These are phyloP conservation scores for Chionoecetes opilio DNA, from an alignment of 1,140 invertebrate species.

Conservation along the genomic window DNA sequence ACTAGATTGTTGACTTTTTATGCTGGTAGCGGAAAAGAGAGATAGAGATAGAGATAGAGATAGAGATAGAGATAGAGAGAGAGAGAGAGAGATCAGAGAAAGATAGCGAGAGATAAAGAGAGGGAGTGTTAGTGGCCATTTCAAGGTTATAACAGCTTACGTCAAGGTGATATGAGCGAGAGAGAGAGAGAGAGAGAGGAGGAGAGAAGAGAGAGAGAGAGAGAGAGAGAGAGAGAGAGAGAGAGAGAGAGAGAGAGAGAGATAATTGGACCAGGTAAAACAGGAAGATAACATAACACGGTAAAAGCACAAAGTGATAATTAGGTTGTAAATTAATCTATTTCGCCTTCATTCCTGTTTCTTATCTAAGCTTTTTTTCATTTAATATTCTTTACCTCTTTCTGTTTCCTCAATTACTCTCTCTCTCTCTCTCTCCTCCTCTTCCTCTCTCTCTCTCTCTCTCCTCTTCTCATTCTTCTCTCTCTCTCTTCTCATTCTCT, in stretches of 20 bases:
- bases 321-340: neutral
- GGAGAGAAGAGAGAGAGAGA: conserved; percentile 23
- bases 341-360: neutral
- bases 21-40: too few relatives aligned
- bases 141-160: neutral
- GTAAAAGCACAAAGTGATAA: neutral
- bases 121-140: neutral
- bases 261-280: neutral
- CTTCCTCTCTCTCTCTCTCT: neutral
- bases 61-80: neutral
- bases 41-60: neutral
- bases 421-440: too few relatives aligned
- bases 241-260: neutral
- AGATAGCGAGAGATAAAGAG: conserved; percentile 20
- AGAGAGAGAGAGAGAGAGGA: neutral
- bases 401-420: too few relatives aligned
- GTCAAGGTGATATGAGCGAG: neutral
- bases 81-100: neutral
- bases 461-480: neutral
- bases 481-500: neutral
- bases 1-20: too few relatives aligned
- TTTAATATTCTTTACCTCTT: neutral
- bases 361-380: neutral
- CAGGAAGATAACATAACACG: neutral
- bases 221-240: neutral